Evolutionary conservation across 2,888 invertebrate species (phyloP).

Genomic region (Harpagoxenus sublaevis): DNA sequence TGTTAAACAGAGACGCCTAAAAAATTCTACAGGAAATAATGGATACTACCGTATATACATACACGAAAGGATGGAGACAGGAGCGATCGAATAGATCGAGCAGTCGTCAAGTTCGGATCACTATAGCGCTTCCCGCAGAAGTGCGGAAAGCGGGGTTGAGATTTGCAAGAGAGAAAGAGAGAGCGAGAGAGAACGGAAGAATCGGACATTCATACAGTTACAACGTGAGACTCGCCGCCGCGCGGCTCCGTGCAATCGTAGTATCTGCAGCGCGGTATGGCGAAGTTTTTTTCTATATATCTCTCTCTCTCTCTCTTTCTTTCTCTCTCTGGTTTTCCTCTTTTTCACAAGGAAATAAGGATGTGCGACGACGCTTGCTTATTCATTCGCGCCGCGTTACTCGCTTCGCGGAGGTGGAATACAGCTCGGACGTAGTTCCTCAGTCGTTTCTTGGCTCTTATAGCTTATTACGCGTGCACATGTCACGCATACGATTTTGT

Average conservation of each 20-base stretch:
- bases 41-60: constrained; percentile 70
- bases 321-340: neutral
- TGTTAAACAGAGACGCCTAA: constrained; percentile 68
- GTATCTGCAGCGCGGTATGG: neutral
- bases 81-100: constrained; percentile 64
- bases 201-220: constrained; percentile 22
- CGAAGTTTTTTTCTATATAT: neutral
- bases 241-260: neutral
- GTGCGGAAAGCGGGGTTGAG: neutral
- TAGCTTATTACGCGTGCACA: neutral
- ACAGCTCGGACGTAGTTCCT: neutral
- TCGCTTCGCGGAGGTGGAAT: constrained; percentile 52
- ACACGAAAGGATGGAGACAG: constrained; percentile 62
- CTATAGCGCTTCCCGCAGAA: neutral
- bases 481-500: neutral
- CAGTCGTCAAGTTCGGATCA: neutral
- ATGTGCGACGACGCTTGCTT: constrained; percentile 39
- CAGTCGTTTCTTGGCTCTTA: neutral
- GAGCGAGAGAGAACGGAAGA: constrained; percentile 34
- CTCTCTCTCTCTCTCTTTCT: neutral
- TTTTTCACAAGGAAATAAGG: neutral
- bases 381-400: constrained; percentile 53
- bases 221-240: neutral
- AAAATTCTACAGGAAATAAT: constrained; percentile 70
- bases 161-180: constrained; percentile 9